Evolutionary conservation across 2,888 invertebrate genomes (phyloP).

Genomic region (Drosophila quasianomalipes): DNA sequence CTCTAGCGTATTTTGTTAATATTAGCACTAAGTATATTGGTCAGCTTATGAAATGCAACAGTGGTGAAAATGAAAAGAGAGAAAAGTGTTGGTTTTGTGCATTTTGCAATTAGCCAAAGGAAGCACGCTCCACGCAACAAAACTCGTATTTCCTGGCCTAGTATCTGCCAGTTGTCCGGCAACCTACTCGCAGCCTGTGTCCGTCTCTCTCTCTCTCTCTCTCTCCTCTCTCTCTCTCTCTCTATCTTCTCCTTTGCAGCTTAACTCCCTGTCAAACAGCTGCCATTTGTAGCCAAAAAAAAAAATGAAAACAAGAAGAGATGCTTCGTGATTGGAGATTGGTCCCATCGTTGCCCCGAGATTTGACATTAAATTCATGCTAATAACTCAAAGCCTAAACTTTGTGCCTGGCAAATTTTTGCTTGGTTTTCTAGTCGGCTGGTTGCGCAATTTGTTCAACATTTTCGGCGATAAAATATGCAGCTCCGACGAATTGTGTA

Average conservation of each 20-base stretch:
- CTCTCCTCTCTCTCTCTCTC: constrained; percentile 2
- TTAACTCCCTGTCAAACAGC: constrained; percentile 1
- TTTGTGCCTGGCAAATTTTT: constrained; percentile 29
- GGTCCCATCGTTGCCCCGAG: constrained; percentile 43
- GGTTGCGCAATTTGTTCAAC: constrained; percentile 21
- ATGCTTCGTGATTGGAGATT: constrained; percentile 48
- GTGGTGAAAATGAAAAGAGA: constrained; percentile 57
- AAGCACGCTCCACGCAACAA: constrained; percentile 57
- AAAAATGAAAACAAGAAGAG: constrained; percentile 4
- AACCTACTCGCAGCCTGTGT: constrained; percentile 11
- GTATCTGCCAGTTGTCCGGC: constrained; percentile 26
- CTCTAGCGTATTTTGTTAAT: constrained; percentile 39
- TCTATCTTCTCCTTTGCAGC: background rate
- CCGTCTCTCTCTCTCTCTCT: constrained; percentile 7
- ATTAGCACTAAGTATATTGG: constrained; percentile 21
- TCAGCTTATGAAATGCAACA: constrained; percentile 48
- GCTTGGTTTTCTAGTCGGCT: constrained; percentile 8
- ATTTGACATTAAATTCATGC: constrained; percentile 66
- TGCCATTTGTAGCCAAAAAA: constrained; percentile 15
- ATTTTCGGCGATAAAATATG: constrained; percentile 36
- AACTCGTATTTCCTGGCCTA: constrained; percentile 61
- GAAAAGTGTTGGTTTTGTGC: constrained; percentile 36
- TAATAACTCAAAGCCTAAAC: constrained; percentile 57
- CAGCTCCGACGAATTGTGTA: constrained; percentile 53
- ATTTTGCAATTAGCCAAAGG: constrained; percentile 73